Evolutionary conservation across 1,140 invertebrate genomes (phyloP), one percentile per base, ranked within the genome.

Genomic region (Conus betulinus): DNA sequence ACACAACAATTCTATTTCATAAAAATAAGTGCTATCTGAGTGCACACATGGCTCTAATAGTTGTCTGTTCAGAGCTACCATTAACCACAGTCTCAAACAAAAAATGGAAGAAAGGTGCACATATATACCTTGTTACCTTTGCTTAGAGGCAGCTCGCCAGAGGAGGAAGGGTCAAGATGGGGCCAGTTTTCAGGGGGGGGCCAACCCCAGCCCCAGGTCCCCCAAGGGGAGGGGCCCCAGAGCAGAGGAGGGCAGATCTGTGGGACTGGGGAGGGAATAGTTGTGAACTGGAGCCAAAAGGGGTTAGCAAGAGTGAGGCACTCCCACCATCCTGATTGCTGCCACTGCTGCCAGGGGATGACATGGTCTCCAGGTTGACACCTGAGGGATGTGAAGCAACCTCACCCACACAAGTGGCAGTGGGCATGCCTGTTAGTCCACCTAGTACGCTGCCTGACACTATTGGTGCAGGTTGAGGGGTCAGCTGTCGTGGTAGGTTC

Each of bases 51-150:
- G 57, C 15, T 15, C 57, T 15, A 60, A 60, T 60, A 60, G 20
- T 74, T 71, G 39, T 74, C 71, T 71, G 39, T 74, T 74, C 57
- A 85, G 51, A 85, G 63, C 84, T 83, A 52, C 17, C 63, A 52
- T 74, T 8, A 53, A 67, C 17, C 57, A 60, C 60, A 85, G 27
- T 85, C 51, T 63, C 53, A 51, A 87, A 84, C 82, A 55, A 57
- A 87, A 87, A 87, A 87, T 87, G 71, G 85, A 87, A 87, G 74
- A 87, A 87, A 87, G 84, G 79, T 84, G 87, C 85, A 88, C 88
- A 91, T 74, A 63, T 90, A 89, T 90, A 90, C 90, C 90, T 91
- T 89, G 88, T 91, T 89, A 91, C 90, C 90, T 91, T 84, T 90
- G 89, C 89, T 90, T 87, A 90, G 15, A 51, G 86, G 83, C 89